phyloP scores from a whole-genome alignment of 1,140 invertebrate species.

The Melipona quadrifasciata region DNA sequence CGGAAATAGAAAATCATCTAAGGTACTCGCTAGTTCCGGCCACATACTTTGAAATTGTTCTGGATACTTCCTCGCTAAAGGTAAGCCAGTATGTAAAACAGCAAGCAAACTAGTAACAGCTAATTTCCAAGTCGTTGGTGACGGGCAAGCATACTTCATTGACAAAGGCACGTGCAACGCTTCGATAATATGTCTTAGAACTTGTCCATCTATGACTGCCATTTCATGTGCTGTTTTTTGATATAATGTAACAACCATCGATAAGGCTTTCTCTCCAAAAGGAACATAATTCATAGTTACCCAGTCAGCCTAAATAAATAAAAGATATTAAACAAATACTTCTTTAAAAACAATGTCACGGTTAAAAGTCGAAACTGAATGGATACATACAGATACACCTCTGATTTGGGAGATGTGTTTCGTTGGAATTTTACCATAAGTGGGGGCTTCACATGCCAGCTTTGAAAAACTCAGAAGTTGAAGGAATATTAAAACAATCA shows the following conservation, averaged over 20 bases:
- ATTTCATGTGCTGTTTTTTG: conserved; percentile 89
- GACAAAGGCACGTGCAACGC: conserved; percentile 88
- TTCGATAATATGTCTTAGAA: conserved; percentile 90
- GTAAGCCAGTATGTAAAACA: conserved; percentile 92
- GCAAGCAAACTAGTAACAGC: conserved; percentile 90
- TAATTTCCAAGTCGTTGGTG: conserved; percentile 93
- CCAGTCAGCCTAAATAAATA: conserved; percentile 85
- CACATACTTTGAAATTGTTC: conserved; percentile 89
- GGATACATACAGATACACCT: conserved; percentile 76
- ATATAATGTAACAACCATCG: conserved; percentile 92
- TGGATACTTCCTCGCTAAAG: conserved; percentile 90
- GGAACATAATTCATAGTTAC: conserved; percentile 94
- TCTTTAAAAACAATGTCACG: background rate
- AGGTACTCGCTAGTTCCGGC: conserved; percentile 91
- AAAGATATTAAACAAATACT: conserved; percentile 35
- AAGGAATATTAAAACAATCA: conserved; percentile 91
- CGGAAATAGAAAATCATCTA: conserved; percentile 96
- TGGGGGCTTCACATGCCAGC: conserved; percentile 87
- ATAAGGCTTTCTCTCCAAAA: conserved; percentile 92
- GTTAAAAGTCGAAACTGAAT: conserved; percentile 6
- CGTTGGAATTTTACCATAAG: conserved; percentile 83
- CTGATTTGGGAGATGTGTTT: conserved; percentile 81
- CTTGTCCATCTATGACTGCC: conserved; percentile 88
- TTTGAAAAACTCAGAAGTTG: conserved; percentile 90
- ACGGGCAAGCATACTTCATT: conserved; percentile 92